phyloP scores from a whole-genome alignment of 2,113 vertebrate genomes.

The Cygnus atratus region DNA sequence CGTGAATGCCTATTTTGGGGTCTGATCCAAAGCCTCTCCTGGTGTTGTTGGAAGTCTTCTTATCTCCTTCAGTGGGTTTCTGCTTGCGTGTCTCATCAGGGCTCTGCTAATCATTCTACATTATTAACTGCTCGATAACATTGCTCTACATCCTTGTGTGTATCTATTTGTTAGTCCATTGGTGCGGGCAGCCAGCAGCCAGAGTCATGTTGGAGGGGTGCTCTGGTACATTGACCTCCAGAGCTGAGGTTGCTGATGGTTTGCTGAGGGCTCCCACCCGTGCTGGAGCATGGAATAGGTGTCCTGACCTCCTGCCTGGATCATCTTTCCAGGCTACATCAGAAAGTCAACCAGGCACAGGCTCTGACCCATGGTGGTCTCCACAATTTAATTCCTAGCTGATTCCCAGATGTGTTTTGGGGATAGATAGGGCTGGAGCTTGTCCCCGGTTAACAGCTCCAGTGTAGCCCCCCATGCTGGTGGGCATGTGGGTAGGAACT shows the following conservation, averaged over 20 bases:
- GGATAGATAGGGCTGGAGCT: background rate
- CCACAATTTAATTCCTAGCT: background rate
- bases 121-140: background rate
- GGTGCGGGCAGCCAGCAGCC: background rate
- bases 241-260: background rate
- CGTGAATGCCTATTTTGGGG: background rate
- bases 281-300: background rate
- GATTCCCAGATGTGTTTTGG: background rate
- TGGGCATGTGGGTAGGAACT: background rate
- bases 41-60: background rate
- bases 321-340: accelerated
- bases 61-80: background rate
- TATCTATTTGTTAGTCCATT: background rate
- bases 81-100: accelerated
- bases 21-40: background rate
- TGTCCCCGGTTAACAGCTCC: background rate
- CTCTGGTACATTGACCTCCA: background rate
- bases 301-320: background rate
- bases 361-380: background rate
- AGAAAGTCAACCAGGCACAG: background rate
- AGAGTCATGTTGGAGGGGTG: background rate
- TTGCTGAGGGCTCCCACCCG: background rate
- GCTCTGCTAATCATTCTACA: background rate
- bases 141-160: background rate
- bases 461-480: accelerated